These are phyloP conservation scores for Halocaridina rubra DNA, from an alignment of 2,888 invertebrate genomes.

Conservation along the genomic window DNA sequence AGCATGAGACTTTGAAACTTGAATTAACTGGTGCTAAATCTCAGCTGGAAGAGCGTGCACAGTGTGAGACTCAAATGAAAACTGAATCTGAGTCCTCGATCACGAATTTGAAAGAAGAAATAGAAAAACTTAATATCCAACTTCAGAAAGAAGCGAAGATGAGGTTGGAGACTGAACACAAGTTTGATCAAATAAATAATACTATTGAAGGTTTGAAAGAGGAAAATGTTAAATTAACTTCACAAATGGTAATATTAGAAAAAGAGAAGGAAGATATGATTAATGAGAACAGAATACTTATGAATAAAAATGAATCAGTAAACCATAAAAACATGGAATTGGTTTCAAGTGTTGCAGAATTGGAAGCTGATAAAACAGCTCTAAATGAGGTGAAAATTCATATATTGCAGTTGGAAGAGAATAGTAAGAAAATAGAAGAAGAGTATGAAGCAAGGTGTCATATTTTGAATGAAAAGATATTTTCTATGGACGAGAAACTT, in stretches of 20 bases:
- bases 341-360: background rate
- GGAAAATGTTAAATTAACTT: background rate
- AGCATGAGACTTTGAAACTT: too few relatives aligned
- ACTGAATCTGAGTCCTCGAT: too few relatives aligned
- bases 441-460: constrained; percentile 28
- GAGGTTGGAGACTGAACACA: too few relatives aligned
- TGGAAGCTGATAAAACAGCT: background rate
- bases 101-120: too few relatives aligned
- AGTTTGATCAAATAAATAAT: too few relatives aligned
- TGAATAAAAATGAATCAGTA: background rate
- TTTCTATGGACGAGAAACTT: constrained; percentile 13
- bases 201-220: background rate
- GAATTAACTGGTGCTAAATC: too few relatives aligned
- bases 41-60: too few relatives aligned
- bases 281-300: background rate
- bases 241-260: background rate
- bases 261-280: background rate
- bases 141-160: background rate
- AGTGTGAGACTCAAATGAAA: too few relatives aligned
- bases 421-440: constrained; percentile 4
- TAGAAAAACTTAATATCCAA: background rate
- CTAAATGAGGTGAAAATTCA: background rate
- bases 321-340: background rate
- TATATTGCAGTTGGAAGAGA: background rate
- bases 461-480: background rate